Evolutionary conservation across 1,140 invertebrate species (phyloP), one percentile per base, ranked within the genome.

Genomic region (Drosophila ficusphila): DNA sequence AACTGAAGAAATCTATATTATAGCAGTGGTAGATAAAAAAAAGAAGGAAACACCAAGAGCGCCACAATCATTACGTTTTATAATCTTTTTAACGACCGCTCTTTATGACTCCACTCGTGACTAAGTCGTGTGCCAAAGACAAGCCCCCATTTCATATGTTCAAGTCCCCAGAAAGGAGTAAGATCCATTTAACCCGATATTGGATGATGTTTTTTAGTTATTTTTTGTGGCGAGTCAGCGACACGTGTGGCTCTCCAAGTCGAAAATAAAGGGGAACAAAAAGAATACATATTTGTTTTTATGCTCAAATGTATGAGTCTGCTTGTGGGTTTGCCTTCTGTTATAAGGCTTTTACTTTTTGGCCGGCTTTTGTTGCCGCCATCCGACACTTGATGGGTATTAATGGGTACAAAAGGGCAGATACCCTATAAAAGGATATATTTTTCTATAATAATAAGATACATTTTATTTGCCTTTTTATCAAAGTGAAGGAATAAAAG

Each of bases 241-340:
- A 60, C 69, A 72, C 69, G 69, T 72, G 69, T 44, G 46, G 67
- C 69, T 72, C 69, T 72, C 67, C 33, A 33, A 41, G 25, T 47
- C 12, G 27, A 36, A 46, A 12, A 38, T 12, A 36, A 31, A 46
- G 23, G 23, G 14, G 38, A 52, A 33, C 12, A 11, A 23, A 47
- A 29, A 18, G 33, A 21, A 70, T 9, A 6, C 33, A 36, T 31
- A 12, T 31, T 36, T 34, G 54, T 54, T 58, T 56, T 58, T 34
- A 54, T 54, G 48, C 48, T 33, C 33, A 23, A 29, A 27, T 68
- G 25, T 47, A 46, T 21, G 19, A 34, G 8, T 51, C 14, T 58
- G 19, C 23, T 29, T 16, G 25, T 27, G 49, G 7, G 11, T 42
- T 23, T 34, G 18, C 7, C 27, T 49, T 53, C 25, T 60, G 52